Conservation (phyloP, 2,797 vertebrate genomes). For the Prionace glauca region DNA sequence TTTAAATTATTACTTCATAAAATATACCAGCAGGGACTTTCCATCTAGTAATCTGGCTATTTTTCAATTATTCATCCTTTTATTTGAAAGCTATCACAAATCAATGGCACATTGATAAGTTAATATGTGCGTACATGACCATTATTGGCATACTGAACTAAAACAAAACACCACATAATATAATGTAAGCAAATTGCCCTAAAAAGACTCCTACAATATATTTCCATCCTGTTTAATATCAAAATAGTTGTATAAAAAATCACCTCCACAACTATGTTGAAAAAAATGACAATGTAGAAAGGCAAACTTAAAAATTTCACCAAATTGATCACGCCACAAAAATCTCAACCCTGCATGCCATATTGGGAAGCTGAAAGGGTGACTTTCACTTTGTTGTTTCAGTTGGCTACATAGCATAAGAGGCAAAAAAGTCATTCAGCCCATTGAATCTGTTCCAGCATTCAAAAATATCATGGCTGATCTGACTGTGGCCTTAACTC, state of each 20-base stretch:
- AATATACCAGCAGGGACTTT: neutral
- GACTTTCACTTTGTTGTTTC: neutral
- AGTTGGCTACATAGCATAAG: neutral
- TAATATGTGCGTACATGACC: neutral
- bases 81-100: neutral
- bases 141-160: neutral
- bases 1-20: constrained; percentile 14
- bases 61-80: neutral
- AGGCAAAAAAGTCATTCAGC: neutral
- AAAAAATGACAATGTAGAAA: neutral
- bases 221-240: neutral
- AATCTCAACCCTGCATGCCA: neutral
- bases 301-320: neutral
- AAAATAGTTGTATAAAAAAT: neutral
- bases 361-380: neutral
- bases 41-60: too few relatives aligned
- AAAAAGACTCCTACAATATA: neutral
- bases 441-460: neutral
- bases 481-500: neutral
- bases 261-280: neutral
- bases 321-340: neutral
- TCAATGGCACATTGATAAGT: neutral
- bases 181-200: neutral
- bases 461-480: neutral
- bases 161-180: neutral